Conservation (phyloP, 1,140 invertebrate genomes). For the Arctopsyche grandis region DNA sequence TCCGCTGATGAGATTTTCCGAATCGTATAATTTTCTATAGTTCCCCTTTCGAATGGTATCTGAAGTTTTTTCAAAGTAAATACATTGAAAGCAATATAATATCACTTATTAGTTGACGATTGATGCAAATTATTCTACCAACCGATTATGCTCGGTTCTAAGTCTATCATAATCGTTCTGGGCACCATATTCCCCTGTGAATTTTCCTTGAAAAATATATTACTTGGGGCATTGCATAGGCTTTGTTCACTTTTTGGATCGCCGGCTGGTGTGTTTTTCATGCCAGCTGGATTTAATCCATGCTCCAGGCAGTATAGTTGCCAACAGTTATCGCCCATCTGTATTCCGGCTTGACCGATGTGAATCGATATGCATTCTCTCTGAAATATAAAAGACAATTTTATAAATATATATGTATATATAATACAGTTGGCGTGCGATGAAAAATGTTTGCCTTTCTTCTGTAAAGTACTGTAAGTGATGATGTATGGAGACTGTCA, state of each 20-base stretch:
- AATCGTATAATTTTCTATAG: no score
- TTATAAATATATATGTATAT: no score
- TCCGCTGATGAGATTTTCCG: no score
- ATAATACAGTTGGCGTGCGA: no score
- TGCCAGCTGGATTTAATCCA: constrained; percentile 80
- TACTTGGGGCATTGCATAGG: constrained; percentile 64
- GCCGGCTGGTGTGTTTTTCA: constrained; percentile 62
- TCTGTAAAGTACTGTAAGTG: no score
- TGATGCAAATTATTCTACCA: constrained; percentile 43
- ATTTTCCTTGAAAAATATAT: constrained; percentile 70
- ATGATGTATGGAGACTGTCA: no score
- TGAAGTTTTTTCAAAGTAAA: no score
- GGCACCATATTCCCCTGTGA: constrained; percentile 79
- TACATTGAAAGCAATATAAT: no score
- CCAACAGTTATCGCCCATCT: constrained; percentile 85
- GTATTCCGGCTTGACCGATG: constrained; percentile 87
- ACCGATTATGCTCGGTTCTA: constrained; percentile 80
- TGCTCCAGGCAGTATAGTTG: constrained; percentile 89
- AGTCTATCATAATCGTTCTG: constrained; percentile 80
- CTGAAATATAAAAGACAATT: constrained; percentile 54
- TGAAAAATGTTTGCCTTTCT: no score
- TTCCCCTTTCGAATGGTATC: no score
- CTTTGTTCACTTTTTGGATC: constrained; percentile 53
- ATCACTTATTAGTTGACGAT: no score
- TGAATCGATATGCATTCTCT: constrained; percentile 84